Percentiles rank a stretch among this genome's conserved stretches.
Evolutionary conservation across 2,113 vertebrate genomes (phyloP).

Genomic region (Barnardius zonarius): DNA sequence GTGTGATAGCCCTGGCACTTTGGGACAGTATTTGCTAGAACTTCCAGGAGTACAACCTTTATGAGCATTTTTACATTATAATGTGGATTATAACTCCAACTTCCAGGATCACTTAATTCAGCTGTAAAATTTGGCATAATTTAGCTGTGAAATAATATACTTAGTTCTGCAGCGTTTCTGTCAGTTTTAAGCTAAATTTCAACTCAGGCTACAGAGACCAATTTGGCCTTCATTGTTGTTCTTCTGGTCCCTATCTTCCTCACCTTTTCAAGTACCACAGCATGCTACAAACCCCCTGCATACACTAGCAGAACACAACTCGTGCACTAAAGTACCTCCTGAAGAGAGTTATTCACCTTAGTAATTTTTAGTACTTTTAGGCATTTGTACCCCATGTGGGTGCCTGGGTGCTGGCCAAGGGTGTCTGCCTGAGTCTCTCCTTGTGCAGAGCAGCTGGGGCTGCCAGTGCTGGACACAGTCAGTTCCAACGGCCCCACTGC

Average conservation of each 20-base stretch:
- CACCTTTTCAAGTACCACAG: background rate
- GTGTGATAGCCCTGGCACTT: background rate
- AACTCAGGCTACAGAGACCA: background rate
- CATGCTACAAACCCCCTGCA: background rate
- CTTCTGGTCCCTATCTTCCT: background rate
- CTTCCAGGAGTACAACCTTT: background rate
- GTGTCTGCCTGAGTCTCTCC: background rate
- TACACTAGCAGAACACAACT: rapidly evolving
- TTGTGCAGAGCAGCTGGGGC: background rate
- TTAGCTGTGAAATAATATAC: background rate
- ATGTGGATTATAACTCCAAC: background rate
- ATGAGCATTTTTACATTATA: background rate
- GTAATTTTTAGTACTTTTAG: background rate
- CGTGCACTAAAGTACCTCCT: too few species aligned
- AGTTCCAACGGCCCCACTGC: rapidly evolving
- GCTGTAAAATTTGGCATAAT: background rate
- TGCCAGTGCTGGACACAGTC: background rate
- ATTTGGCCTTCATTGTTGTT: background rate
- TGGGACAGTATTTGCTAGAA: background rate
- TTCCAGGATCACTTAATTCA: background rate
- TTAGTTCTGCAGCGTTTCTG: background rate
- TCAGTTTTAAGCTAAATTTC: background rate
- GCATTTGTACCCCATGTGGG: background rate
- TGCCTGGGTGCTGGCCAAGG: background rate
- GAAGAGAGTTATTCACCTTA: background rate